A percentile compares a stretch with the other conserved stretches of the same genome.
Conservation (phyloP, 2,888 invertebrate genomes). For the Horisme vitalbata region DNA sequence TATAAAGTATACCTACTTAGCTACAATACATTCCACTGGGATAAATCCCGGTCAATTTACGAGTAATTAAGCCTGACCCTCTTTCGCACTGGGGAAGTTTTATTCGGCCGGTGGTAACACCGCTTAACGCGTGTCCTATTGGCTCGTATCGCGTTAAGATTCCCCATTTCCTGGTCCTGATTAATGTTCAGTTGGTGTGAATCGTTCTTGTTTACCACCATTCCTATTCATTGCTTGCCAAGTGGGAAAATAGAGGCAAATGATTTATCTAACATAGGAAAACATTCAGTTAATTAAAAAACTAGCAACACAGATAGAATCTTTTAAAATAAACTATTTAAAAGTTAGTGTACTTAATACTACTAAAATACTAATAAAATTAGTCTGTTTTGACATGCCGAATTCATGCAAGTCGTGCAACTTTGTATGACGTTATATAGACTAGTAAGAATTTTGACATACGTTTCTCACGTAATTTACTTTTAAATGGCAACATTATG, state of each 20-base stretch:
- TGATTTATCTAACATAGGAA: too few relatives aligned
- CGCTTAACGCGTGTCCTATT: conserved; percentile 66
- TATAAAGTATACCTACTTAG: conserved; percentile 61
- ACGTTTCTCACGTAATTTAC: conserved; percentile 23
- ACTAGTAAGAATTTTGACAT: conserved; percentile 24
- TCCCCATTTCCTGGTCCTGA: conserved; percentile 53
- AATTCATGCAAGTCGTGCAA: conserved; percentile 28
- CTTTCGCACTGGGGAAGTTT: conserved; percentile 75
- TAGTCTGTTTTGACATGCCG: conserved; percentile 10
- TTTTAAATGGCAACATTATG: conserved; percentile 39
- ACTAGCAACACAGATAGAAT: too few relatives aligned
- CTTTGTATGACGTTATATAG: conserved; percentile 20
- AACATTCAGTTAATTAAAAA: too few relatives aligned
- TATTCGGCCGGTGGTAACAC: conserved; percentile 70
- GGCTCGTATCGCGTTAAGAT: conserved; percentile 61
- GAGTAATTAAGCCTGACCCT: conserved; percentile 82
- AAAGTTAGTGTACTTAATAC: too few relatives aligned
- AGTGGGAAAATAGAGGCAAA: neutral
- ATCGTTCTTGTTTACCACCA: conserved; percentile 21
- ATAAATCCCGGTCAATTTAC: conserved; percentile 80
- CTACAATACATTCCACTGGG: conserved; percentile 53
- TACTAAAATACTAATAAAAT: neutral
- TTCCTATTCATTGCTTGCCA: conserved; percentile 10
- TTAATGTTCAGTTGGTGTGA: conserved; percentile 51
- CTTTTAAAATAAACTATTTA: too few relatives aligned